A percentile compares a stretch with the other conserved stretches of the same genome.
Evolutionary conservation across 2,113 vertebrate genomes (phyloP).

Genomic region (Catagonus wagneri): DNA sequence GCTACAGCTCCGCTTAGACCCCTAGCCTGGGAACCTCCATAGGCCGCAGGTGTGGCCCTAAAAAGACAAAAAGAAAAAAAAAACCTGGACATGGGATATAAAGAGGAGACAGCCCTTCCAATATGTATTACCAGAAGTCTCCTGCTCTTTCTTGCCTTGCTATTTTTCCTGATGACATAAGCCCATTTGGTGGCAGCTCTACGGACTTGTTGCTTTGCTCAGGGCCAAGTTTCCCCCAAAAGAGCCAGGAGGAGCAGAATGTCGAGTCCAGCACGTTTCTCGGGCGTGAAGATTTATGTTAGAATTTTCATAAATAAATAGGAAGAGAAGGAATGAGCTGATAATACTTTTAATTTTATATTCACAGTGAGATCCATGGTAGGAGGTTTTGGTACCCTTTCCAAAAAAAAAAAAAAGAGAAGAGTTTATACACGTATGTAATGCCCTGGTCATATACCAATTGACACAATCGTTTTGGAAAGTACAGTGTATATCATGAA

Average conservation of each 20-base stretch:
- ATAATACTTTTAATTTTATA: not conserved
- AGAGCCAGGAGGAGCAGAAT: not conserved
- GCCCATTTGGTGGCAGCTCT: not conserved
- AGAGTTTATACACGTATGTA: not conserved
- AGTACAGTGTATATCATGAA: not conserved
- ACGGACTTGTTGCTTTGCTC: not conserved
- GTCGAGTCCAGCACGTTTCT: not conserved
- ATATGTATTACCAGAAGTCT: not conserved
- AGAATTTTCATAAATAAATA: slow-evolving; percentile 15
- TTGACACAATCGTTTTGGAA: not conserved
- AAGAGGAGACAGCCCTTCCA: not conserved
- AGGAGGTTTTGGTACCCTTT: not conserved
- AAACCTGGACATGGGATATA: too few relatives aligned
- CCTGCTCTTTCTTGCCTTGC: not conserved
- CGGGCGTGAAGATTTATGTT: not conserved
- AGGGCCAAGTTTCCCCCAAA: not conserved
- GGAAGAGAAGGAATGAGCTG: not conserved
- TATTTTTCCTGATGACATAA: not conserved
- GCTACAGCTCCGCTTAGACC: too few relatives aligned
- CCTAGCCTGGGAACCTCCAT: too few relatives aligned
- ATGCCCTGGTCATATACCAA: not conserved
- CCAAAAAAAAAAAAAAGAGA: not conserved
- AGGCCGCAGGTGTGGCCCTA: too few relatives aligned
- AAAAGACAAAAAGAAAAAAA: too few relatives aligned
- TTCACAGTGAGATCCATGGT: not conserved